phyloP scores from a whole-genome alignment of 2,113 vertebrate species.

The Nothocercus julius region DNA sequence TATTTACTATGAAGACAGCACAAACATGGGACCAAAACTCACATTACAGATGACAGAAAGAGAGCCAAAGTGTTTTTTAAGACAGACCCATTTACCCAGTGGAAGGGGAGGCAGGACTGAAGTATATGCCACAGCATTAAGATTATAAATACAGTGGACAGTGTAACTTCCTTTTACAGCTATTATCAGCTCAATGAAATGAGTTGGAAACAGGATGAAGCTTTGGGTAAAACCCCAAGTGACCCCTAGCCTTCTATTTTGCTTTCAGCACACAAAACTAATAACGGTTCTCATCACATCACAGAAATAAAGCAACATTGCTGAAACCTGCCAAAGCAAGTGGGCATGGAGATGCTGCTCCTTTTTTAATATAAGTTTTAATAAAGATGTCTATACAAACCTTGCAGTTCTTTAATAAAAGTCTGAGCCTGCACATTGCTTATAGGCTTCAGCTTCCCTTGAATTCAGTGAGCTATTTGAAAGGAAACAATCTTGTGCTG shows the following conservation, averaged over 20 bases:
- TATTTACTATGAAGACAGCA: background rate
- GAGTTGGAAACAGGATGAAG: background rate
- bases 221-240: background rate
- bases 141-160: background rate
- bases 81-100: background rate
- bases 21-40: background rate
- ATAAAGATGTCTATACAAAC: constrained; percentile 1
- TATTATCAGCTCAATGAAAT: background rate
- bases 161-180: background rate
- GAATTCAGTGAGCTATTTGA: background rate
- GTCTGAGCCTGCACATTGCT: background rate
- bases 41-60: background rate
- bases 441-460: background rate
- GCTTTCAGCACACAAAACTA: constrained; percentile 10
- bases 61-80: background rate
- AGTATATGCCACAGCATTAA: background rate
- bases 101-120: too few species aligned
- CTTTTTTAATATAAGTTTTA: constrained; percentile 23
- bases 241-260: background rate
- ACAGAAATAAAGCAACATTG: background rate
- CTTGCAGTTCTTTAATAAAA: constrained; percentile 28
- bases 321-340: background rate
- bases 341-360: background rate
- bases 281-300: constrained; percentile 14
- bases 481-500: background rate